These are phyloP conservation scores for Corvus moneduloides DNA, from an alignment of 2,113 vertebrate genomes.

Conservation along the genomic window DNA sequence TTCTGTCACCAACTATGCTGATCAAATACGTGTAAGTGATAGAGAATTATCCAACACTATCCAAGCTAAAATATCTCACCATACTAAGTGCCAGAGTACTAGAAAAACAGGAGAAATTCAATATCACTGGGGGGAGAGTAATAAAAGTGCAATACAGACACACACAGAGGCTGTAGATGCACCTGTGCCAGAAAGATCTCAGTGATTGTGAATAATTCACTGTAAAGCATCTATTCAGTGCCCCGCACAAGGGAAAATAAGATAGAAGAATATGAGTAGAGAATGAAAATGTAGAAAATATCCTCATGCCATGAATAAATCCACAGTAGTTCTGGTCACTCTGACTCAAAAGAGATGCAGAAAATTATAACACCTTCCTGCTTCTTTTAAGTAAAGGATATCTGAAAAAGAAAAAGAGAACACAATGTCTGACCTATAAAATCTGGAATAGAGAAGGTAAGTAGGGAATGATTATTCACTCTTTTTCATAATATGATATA, in stretches of 20 bases:
- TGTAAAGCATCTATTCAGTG: not conserved
- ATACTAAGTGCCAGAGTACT: not conserved
- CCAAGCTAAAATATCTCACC: not conserved
- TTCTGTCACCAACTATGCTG: not conserved
- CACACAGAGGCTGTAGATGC: not conserved
- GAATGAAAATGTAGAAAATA: constrained; percentile 8
- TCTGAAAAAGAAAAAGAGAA: not conserved
- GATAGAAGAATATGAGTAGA: not conserved
- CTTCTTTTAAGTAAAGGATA: not conserved
- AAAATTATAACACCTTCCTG: not conserved
- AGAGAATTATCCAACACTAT: not conserved
- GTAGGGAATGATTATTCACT: not conserved
- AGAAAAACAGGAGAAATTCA: not conserved
- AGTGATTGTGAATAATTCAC: not conserved
- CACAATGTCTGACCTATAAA: not conserved
- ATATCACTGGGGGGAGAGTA: not conserved
- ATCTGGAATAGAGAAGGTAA: not conserved
- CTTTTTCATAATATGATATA: not conserved
- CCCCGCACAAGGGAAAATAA: constrained; percentile 22
- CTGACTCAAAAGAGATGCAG: constrained; percentile 8
- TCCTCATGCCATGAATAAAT: not conserved
- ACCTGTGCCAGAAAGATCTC: not conserved
- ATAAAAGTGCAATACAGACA: not conserved
- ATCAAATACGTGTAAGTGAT: not conserved
- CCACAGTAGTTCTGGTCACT: not conserved